Evolutionary conservation across 1,140 invertebrate genomes (phyloP).

Genomic region (Drosophila tropicalis): DNA sequence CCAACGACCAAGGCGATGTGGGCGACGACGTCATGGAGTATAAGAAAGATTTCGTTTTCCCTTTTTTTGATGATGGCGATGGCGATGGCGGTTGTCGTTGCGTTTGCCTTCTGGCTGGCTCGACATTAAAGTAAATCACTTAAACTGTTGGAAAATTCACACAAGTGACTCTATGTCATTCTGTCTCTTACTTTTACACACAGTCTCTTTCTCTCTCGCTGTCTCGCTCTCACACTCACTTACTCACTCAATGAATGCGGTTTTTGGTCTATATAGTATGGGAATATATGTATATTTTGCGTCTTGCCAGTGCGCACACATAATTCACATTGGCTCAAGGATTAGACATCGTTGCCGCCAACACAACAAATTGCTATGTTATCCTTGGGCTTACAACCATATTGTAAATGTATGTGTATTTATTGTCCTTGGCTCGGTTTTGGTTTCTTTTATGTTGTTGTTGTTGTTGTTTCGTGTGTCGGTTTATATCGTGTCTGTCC

Average conservation of each 20-base stretch:
- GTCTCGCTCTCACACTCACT: not conserved
- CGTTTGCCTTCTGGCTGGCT: conserved; percentile 4
- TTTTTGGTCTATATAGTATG: not conserved
- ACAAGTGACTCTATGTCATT: conserved; percentile 14
- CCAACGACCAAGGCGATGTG: conserved; percentile 25
- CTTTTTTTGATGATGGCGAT: not conserved
- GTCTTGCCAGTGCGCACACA: conserved; percentile 48
- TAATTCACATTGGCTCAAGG: conserved; percentile 73
- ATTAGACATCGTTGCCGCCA: conserved; percentile 53
- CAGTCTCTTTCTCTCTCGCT: no score
- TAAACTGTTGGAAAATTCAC: conserved; percentile 60
- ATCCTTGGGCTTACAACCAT: conserved; percentile 53
- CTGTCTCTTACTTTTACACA: not conserved
- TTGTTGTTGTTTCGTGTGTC: no score
- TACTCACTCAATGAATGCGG: conserved; percentile 5
- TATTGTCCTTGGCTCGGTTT: conserved; percentile 16
- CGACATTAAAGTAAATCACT: conserved; percentile 68
- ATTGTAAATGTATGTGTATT: conserved; percentile 20
- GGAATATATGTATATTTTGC: not conserved
- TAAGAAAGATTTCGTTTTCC: conserved; percentile 5
- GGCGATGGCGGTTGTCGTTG: not conserved
- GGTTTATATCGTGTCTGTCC: not conserved
- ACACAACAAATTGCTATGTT: conserved; percentile 60
- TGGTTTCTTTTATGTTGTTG: not conserved
- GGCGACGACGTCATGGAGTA: not conserved